Evolutionary conservation across 2,113 vertebrate species (phyloP), one percentile per base, ranked within the genome.

Genomic region (Progne subis): DNA sequence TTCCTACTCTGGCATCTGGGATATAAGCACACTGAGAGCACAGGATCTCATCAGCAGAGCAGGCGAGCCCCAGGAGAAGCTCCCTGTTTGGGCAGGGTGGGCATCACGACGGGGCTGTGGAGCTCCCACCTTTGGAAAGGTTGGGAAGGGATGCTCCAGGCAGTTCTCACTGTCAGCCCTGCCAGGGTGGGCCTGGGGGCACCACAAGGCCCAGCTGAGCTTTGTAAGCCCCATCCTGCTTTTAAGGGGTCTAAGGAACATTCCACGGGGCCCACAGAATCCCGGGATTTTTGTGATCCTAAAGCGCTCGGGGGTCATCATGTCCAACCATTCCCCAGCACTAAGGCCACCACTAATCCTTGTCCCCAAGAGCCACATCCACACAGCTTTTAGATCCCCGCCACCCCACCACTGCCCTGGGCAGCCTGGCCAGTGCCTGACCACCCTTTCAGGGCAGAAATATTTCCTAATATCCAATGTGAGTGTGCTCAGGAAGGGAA

Each of bases 221-320:
- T 9, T 3, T 15, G 5, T 6, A 5, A 76, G 12, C 11, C 12
- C 57, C 53, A 50, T 29, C 53, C 25, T 68, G 39, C 28, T 50
- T 74, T 13, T n/a, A 5, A 47, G 55, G 25, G 21, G 14, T 18
- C 53, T 46, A 1, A 59, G 0, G 4, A 31, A n/a, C 24, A 2
- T 6, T 26, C n/a, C 31, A 13, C 0, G 0, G 3, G 11, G n/a
- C 12, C 57, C 43, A 8, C 15, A 19, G 68, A 13, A 52, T 10
- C 19, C 12, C 41, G 8, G 53, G 61, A 11, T 4, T 37, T 32
- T 2, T 60, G 72, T 52, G 46, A 32, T 26, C 44, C 44, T 11
- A 6, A 29, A 53, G 29, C 39, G n/a, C 29, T 49, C 9, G 1
- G 44, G 31, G 34, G 24, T 34, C 31, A 28, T 28, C 44, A 12